These are phyloP conservation scores for Chlorops oryzae DNA, from an alignment of 1,140 invertebrate species.

Conservation along the genomic window DNA sequence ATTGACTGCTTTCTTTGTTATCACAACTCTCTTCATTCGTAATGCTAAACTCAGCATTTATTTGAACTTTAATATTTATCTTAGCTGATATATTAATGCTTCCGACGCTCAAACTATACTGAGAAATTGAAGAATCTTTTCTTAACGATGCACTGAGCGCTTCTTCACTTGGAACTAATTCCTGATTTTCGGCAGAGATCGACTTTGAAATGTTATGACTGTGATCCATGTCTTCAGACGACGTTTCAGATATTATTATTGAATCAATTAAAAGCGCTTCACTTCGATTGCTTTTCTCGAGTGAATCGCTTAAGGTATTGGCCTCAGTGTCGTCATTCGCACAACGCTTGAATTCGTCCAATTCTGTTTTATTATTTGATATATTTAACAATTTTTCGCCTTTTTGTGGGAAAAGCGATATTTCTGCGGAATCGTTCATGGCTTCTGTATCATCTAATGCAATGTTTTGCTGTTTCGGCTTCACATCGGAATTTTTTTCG, in stretches of 20 bases:
- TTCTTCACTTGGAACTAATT: neutral
- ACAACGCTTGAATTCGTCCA: conserved; percentile 10
- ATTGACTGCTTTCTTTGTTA: too few relatives aligned
- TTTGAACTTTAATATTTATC: conserved; percentile 41
- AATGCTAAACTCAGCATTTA: too few relatives aligned
- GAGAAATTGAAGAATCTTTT: too few relatives aligned
- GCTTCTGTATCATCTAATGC: too few relatives aligned
- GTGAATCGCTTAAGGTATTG: conserved; percentile 12
- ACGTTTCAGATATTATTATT: conserved; percentile 31
- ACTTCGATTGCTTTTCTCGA: conserved; percentile 8
- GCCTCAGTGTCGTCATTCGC: conserved; percentile 20
- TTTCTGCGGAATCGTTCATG: too few relatives aligned
- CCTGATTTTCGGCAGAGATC: neutral
- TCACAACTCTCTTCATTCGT: conserved; percentile 2
- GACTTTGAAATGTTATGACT: neutral
- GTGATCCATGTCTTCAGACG: conserved; percentile 19
- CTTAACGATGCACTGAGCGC: too few relatives aligned
- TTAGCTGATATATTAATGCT: conserved; percentile 44
- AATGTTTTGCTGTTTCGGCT: neutral
- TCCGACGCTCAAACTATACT: conserved; percentile 34
- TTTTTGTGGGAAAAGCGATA: too few relatives aligned
- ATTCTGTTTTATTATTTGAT: neutral
- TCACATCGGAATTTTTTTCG: neutral
- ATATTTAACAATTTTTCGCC: too few relatives aligned
- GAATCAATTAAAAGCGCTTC: conserved; percentile 23